Evolutionary conservation across 2,888 invertebrate genomes (phyloP).

Genomic region (Frankliniella intonsa): DNA sequence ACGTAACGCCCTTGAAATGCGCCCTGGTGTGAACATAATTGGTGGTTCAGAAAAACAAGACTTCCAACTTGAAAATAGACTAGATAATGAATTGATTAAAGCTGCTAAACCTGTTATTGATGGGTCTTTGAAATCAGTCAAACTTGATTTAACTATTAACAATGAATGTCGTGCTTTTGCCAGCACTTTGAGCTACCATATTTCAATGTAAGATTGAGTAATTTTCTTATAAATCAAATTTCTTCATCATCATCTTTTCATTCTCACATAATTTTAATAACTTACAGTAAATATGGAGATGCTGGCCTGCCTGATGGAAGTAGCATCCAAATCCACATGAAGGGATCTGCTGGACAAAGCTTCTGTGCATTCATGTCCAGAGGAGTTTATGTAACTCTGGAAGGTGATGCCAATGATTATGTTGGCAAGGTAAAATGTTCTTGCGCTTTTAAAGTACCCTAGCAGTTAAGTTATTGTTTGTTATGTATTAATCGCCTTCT

Average conservation of each 20-base stretch:
- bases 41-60: slow-evolving; percentile 84
- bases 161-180: slow-evolving; percentile 93
- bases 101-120: slow-evolving; percentile 67
- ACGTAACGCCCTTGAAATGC: slow-evolving; percentile 81
- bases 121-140: slow-evolving; percentile 62
- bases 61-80: slow-evolving; percentile 77
- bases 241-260: background rate
- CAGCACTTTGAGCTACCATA: slow-evolving; percentile 88
- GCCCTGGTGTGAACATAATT: slow-evolving; percentile 83
- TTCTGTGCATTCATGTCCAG: slow-evolving; percentile 95
- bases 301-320: slow-evolving; percentile 75
- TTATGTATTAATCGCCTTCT: background rate
- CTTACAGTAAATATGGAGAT: slow-evolving; percentile 74
- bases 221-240: slow-evolving; percentile 13
- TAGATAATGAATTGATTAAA: slow-evolving; percentile 74
- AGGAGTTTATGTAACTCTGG: slow-evolving; percentile 83
- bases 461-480: background rate
- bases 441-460: slow-evolving; percentile 34
- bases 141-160: slow-evolving; percentile 72
- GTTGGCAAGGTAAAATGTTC: slow-evolving; percentile 69
- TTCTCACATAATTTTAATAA: slow-evolving; percentile 1
- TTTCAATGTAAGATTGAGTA: slow-evolving; percentile 69
- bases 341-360: slow-evolving; percentile 96
- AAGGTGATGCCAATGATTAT: slow-evolving; percentile 98
- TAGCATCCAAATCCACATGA: slow-evolving; percentile 62